Percentiles rank a stretch among this genome's conserved stretches.
These are phyloP conservation scores for Diaphora mendica DNA, from an alignment of 2,888 invertebrate species.

Conservation along the genomic window DNA sequence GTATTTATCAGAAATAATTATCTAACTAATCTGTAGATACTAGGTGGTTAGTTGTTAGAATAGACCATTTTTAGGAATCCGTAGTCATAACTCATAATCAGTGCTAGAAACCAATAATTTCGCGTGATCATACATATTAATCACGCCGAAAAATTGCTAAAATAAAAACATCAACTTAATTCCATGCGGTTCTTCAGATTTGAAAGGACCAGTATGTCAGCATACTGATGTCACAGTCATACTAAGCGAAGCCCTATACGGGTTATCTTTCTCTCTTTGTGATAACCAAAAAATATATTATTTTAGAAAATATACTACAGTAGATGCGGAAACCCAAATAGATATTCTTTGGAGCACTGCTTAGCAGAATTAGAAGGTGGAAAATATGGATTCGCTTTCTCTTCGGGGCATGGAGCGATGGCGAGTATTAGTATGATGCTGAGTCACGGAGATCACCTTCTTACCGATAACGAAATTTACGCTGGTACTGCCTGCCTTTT, in stretches of 20 bases:
- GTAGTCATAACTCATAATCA: too few relatives aligned
- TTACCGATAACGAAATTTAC: slow-evolving; percentile 97
- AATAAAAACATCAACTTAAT: too few relatives aligned
- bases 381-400: slow-evolving; percentile 92
- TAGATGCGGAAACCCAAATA: slow-evolving; percentile 97
- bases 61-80: too few relatives aligned
- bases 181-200: too few relatives aligned
- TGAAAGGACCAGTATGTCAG: too few relatives aligned
- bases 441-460: slow-evolving; percentile 94
- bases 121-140: too few relatives aligned
- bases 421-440: slow-evolving; percentile 92
- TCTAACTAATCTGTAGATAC: too few relatives aligned
- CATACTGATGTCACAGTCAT: background rate
- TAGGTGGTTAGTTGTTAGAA: too few relatives aligned
- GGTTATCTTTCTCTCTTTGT: background rate
- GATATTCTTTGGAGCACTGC: slow-evolving; percentile 94
- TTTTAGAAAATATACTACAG: slow-evolving; percentile 82
- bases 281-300: background rate
- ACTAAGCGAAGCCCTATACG: background rate
- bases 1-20: too few relatives aligned
- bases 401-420: slow-evolving; percentile 96
- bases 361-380: slow-evolving; percentile 96
- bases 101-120: too few relatives aligned
- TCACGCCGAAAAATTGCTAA: too few relatives aligned
- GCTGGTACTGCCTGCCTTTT: slow-evolving; percentile 95